These are phyloP conservation scores for Cyprinodon diabolis DNA, from an alignment of 2,797 vertebrate genomes.

Conservation along the genomic window DNA sequence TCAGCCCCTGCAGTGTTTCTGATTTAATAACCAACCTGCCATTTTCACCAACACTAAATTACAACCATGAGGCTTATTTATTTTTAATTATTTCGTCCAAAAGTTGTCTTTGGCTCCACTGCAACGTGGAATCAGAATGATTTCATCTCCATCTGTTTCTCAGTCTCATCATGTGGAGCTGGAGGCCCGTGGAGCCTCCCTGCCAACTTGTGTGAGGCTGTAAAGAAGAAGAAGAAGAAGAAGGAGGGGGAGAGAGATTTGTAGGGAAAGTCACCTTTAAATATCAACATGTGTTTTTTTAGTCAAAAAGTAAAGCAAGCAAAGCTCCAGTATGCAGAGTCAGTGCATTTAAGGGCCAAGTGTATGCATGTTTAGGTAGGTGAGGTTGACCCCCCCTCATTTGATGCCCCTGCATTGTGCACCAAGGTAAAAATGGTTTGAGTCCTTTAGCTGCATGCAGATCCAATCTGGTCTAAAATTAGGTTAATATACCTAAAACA, in stretches of 20 bases:
- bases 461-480: conserved; percentile 80
- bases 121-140: conserved; percentile 67
- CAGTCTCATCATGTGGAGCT: conserved; percentile 72
- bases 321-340: conserved; percentile 13
- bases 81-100: conserved; percentile 32
- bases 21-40: conserved; percentile 41
- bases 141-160: conserved; percentile 83
- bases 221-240: conserved; percentile 14
- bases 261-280: conserved; percentile 55
- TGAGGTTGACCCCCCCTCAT: neutral
- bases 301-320: conserved; percentile 59
- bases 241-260: conserved; percentile 13
- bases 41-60: conserved; percentile 48
- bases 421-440: conserved; percentile 52
- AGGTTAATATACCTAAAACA: conserved; percentile 80
- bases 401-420: conserved; percentile 38
- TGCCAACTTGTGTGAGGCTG: conserved; percentile 72
- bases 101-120: conserved; percentile 72
- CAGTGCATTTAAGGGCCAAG: conserved; percentile 5
- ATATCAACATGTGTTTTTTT: conserved; percentile 76
- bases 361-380: conserved; percentile 9
- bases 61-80: conserved; percentile 21
- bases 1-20: conserved; percentile 14
- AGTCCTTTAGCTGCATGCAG: conserved; percentile 66
- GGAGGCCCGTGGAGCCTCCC: conserved; percentile 57